phyloP scores from a whole-genome alignment of 2,797 vertebrate genomes.

The Australoheros facetus region DNA sequence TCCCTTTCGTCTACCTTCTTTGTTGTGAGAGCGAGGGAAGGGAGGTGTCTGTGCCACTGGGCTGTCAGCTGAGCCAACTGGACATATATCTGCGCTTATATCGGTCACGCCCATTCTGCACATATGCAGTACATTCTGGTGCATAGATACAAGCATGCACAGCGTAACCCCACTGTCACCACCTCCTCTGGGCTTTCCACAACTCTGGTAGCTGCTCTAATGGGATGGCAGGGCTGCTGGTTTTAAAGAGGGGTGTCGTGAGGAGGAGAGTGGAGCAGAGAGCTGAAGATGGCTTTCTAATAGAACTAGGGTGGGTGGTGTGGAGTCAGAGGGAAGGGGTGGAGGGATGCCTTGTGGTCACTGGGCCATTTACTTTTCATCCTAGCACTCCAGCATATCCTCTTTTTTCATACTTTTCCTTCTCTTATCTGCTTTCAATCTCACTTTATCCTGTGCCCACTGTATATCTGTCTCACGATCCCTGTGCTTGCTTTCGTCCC shows the following conservation, averaged over 20 bases:
- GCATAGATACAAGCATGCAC: conserved; percentile 3
- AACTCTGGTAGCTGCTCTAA: conserved; percentile 51
- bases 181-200: conserved; percentile 48
- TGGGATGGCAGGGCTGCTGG: conserved; percentile 58
- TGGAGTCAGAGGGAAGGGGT: conserved; percentile 4
- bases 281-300: conserved; percentile 54
- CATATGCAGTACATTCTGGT: background rate
- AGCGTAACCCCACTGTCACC: background rate
- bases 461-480: conserved; percentile 12
- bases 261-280: conserved; percentile 50
- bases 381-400: conserved; percentile 17
- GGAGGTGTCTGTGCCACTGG: conserved; percentile 22
- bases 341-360: conserved; percentile 50
- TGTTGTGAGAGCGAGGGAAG: conserved; percentile 15
- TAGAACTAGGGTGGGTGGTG: conserved; percentile 42
- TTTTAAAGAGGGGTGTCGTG: conserved; percentile 56
- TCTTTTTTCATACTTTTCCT: conserved; percentile 30
- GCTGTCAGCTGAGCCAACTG: conserved; percentile 53
- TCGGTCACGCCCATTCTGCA: conserved; percentile 44
- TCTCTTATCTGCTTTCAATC: conserved; percentile 47
- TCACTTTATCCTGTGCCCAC: conserved; percentile 14
- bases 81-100: conserved; percentile 49
- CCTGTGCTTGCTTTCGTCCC: background rate
- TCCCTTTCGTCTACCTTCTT: conserved; percentile 25
- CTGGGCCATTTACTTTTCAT: conserved; percentile 47